A percentile compares a stretch with the other conserved stretches of the same genome.
phyloP scores from a whole-genome alignment of 2,888 invertebrate genomes.

The Dexiosoma caninum region DNA sequence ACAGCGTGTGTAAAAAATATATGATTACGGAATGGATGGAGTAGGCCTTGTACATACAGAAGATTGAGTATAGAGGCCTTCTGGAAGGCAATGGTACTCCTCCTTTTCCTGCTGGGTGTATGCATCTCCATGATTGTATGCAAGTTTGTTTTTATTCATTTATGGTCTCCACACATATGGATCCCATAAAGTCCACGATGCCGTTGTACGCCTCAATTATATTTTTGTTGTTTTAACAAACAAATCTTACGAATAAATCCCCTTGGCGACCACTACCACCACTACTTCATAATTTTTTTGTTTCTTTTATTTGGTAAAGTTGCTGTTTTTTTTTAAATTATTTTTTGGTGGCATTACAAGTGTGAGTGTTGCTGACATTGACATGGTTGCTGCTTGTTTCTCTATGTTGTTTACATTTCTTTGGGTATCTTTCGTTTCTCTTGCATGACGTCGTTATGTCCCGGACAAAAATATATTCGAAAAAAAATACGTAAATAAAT shows the following conservation, averaged over 20 bases:
- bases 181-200: slow-evolving; percentile 52
- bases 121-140: background rate
- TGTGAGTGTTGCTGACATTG: slow-evolving; percentile 66
- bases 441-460: slow-evolving; percentile 55
- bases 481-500: background rate
- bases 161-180: slow-evolving; percentile 53
- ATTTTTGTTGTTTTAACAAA: slow-evolving; percentile 36
- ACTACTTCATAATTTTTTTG: background rate
- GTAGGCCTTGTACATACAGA: too few species aligned
- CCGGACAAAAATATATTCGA: slow-evolving; percentile 10
- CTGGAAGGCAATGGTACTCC: too few species aligned
- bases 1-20: too few species aligned
- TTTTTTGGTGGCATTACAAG: slow-evolving; percentile 21
- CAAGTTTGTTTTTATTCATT: slow-evolving; percentile 1
- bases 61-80: too few species aligned
- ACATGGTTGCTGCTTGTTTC: slow-evolving; percentile 62
- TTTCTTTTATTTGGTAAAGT: background rate
- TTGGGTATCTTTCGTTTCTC: slow-evolving; percentile 22
- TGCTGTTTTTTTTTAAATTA: background rate
- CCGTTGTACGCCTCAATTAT: slow-evolving; percentile 35
- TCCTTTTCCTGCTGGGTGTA: too few species aligned
- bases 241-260: slow-evolving; percentile 31
- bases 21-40: too few species aligned
- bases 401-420: slow-evolving; percentile 59
- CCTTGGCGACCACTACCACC: slow-evolving; percentile 42